These are phyloP conservation scores for Antheraea yamamai DNA, from an alignment of 2,888 invertebrate genomes.

Conservation along the genomic window DNA sequence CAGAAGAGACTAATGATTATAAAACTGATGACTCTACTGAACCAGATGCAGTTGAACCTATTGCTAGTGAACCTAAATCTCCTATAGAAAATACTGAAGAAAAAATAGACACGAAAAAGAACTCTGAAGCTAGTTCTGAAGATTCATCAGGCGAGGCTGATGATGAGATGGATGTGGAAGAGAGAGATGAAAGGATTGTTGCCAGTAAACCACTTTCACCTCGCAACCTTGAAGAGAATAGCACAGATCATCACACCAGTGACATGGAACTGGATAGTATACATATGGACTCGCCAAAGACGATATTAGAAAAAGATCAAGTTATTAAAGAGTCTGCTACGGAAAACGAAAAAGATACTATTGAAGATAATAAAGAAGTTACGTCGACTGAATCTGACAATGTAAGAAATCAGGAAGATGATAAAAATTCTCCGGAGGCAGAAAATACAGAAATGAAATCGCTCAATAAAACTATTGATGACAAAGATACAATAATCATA, in stretches of 20 bases:
- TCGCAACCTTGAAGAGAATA: slow-evolving; percentile 63
- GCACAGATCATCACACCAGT: slow-evolving; percentile 76
- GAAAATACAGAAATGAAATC: slow-evolving; percentile 61
- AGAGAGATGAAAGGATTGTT: slow-evolving; percentile 72
- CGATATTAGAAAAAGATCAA: slow-evolving; percentile 67
- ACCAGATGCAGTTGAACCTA: slow-evolving; percentile 40
- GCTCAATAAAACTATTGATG: slow-evolving; percentile 59
- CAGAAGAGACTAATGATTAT: slow-evolving; percentile 46
- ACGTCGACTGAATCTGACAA: slow-evolving; percentile 41
- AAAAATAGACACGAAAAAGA: slow-evolving; percentile 59
- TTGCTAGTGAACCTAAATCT: slow-evolving; percentile 34
- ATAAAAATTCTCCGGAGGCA: slow-evolving; percentile 49
- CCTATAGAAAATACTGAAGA: slow-evolving; percentile 47
- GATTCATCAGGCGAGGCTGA: slow-evolving; percentile 86
- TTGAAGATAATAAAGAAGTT: slow-evolving; percentile 39
- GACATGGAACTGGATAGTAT: slow-evolving; percentile 78
- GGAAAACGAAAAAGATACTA: slow-evolving; percentile 50
- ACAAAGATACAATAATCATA: slow-evolving; percentile 75
- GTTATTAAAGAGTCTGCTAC: slow-evolving; percentile 60
- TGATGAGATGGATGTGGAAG: slow-evolving; percentile 86
- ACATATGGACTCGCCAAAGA: slow-evolving; percentile 76
- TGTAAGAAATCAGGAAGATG: slow-evolving; percentile 43
- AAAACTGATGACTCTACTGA: slow-evolving; percentile 61
- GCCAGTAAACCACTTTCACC: slow-evolving; percentile 69
- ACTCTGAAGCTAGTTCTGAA: slow-evolving; percentile 79